A percentile compares a stretch with the other conserved stretches of the same genome.
Evolutionary conservation across 2,888 invertebrate species (phyloP).

Genomic region (Caenorhabditis wallacei): DNA sequence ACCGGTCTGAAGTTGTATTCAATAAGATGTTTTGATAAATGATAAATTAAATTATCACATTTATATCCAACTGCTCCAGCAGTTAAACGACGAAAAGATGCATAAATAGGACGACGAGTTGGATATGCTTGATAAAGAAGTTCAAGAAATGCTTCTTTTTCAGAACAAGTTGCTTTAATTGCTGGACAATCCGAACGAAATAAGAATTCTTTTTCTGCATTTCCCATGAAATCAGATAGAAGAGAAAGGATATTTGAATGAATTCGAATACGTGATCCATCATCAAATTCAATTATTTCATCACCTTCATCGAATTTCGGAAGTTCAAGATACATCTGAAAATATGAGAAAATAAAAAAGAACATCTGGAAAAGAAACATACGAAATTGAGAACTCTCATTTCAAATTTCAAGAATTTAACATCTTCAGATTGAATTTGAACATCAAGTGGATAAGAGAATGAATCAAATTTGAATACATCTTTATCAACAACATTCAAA

Average conservation of each 20-base stretch:
- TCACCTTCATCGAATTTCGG: constrained; percentile 72
- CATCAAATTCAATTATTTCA: constrained; percentile 67
- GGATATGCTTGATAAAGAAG: constrained; percentile 73
- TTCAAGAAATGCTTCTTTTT: constrained; percentile 69
- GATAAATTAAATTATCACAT: constrained; percentile 61
- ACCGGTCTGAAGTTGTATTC: constrained; percentile 68
- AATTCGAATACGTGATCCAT: constrained; percentile 63
- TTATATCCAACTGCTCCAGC: constrained; percentile 69
- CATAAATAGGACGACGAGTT: constrained; percentile 72
- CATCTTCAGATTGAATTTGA: constrained; percentile 52
- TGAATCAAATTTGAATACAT: constrained; percentile 63
- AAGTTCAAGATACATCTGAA: constrained; percentile 68
- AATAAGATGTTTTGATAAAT: constrained; percentile 67
- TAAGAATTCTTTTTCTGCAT: constrained; percentile 52
- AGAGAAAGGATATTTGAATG: constrained; percentile 67
- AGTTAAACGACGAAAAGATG: constrained; percentile 68
- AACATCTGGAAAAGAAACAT: background rate
- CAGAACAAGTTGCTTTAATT: constrained; percentile 54
- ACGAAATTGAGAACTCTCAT: constrained; percentile 66
- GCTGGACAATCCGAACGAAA: constrained; percentile 32
- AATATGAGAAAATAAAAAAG: background rate
- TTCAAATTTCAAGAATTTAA: constrained; percentile 65
- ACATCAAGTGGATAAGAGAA: constrained; percentile 56
- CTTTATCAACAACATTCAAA: constrained; percentile 66
- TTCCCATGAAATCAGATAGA: constrained; percentile 69